Base-by-base conservation (phyloP, 2,888 invertebrate species). In the Drosophila eohydei region DNA sequence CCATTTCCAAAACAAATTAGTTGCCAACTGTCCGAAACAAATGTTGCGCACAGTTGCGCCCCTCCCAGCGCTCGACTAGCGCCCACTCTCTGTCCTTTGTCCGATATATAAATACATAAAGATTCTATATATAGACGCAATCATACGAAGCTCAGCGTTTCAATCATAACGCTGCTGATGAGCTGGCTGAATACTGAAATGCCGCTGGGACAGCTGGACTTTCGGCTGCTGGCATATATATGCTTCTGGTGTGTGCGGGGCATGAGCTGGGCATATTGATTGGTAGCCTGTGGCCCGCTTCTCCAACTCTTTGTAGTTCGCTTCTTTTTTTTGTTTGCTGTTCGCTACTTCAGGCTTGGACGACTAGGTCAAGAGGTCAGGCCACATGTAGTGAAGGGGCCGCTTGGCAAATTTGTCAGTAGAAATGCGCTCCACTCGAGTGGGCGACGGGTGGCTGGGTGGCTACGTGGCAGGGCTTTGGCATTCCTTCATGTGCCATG, bases 1-100 rank as follows among this genome's bases (percentile, higher is more conserved):
- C 66, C 70, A 68, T 77, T 77, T 67, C 65, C 80, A 68, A 79
- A 83, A 78, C 86, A 83, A 83, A 83, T 83, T 83, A 88, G 88
- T 85, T 83, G 80, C 88, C 83, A 86, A 83, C 88, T 88, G 83
- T 88, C 83, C 81, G 75, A 86, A 86, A 86, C 83, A 83, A 83
- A 88, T 83, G 88, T 80, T 86, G 83, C 82, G 56, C 65, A 34
- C 14, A 12, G 11, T 7, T 26, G 4, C 36, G 12, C 2, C 16
- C 30, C n/a, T 9, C 2, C 34, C 34, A 34, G 34, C 34, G 34
- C 34, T 8, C 34, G 30, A 30, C 34, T 8, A 0, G 6, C 21
- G 4, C 3, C 12, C 16, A 3, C n/a, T 11, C 34, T 0, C n/a
- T 5, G 4, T 11, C 12, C 11, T n/a, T 0, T 30, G 4, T 1